A percentile compares a stretch with the other conserved stretches of the same genome.
Evolutionary conservation across 2,797 vertebrate genomes (phyloP).

Genomic region (Stomatorhinus walkeri): DNA sequence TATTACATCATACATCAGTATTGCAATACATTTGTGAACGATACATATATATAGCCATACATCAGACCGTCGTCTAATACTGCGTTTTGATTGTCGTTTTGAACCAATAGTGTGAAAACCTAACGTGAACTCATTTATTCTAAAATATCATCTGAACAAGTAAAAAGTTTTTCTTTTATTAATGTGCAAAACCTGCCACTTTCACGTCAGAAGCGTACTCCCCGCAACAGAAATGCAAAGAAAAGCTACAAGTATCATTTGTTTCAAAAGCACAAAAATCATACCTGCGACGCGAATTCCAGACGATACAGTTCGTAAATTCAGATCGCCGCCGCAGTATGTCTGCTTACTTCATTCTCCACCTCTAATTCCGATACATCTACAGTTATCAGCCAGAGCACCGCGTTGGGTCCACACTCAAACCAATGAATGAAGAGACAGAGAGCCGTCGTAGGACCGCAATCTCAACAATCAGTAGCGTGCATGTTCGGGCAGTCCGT

Average conservation of each 20-base stretch:
- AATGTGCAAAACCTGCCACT: neutral
- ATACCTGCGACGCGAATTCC: slow-evolving; percentile 7
- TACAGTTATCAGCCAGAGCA: neutral
- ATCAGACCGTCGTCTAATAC: neutral
- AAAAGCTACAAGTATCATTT: neutral
- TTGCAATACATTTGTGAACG: neutral
- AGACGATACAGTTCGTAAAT: neutral
- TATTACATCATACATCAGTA: neutral
- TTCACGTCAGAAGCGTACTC: neutral
- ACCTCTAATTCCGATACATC: slow-evolving; percentile 18
- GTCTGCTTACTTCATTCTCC: neutral
- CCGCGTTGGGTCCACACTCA: neutral
- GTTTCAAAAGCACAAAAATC: neutral
- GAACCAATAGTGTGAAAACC: neutral
- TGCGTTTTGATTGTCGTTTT: neutral
- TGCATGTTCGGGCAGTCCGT: neutral
- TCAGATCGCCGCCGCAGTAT: neutral
- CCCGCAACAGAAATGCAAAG: neutral
- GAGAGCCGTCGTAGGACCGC: neutral
- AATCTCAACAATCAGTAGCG: neutral
- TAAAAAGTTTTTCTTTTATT: neutral
- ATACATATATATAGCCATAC: neutral
- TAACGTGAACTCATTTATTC: neutral
- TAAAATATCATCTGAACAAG: neutral
- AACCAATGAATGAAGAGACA: slow-evolving; percentile 5